phyloP scores from a whole-genome alignment of 2,113 vertebrate genomes.

The Conger conger region DNA sequence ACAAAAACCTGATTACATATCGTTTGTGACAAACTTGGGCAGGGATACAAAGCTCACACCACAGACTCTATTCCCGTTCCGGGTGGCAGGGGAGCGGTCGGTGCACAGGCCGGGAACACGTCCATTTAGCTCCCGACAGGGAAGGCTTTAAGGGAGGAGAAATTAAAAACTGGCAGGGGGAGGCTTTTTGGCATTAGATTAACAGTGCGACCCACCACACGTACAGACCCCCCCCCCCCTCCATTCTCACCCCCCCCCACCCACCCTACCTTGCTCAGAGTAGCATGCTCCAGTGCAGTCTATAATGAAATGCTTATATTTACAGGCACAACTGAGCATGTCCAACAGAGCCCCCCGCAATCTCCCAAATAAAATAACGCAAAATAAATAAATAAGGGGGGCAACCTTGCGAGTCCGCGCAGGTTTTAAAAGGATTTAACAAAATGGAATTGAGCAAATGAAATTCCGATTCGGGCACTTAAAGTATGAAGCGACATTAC shows the following conservation, averaged over 20 bases:
- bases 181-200: conserved; percentile 74
- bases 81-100: background rate
- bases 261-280: conserved; percentile 72
- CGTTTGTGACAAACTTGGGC: background rate
- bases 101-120: background rate
- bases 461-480: conserved; percentile 92
- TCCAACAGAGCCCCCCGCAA: conserved; percentile 89
- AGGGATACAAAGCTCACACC: background rate
- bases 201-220: conserved; percentile 71
- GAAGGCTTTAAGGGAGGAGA: background rate
- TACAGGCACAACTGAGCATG: conserved; percentile 94
- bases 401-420: conserved; percentile 81
- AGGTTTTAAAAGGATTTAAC: conserved; percentile 96
- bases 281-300: conserved; percentile 93
- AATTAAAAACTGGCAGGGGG: conserved; percentile 29
- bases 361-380: conserved; percentile 86
- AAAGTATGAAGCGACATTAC: conserved; percentile 91
- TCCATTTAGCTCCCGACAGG: background rate
- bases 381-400: conserved; percentile 80
- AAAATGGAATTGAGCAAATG: conserved; percentile 94
- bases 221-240: conserved; percentile 51
- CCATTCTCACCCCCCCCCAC: conserved; percentile 52
- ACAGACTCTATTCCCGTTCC: background rate
- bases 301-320: conserved; percentile 99
- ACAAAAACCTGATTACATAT: background rate